phyloP scores from a whole-genome alignment of 2,797 vertebrate species.

The Acanthurus lineatus region DNA sequence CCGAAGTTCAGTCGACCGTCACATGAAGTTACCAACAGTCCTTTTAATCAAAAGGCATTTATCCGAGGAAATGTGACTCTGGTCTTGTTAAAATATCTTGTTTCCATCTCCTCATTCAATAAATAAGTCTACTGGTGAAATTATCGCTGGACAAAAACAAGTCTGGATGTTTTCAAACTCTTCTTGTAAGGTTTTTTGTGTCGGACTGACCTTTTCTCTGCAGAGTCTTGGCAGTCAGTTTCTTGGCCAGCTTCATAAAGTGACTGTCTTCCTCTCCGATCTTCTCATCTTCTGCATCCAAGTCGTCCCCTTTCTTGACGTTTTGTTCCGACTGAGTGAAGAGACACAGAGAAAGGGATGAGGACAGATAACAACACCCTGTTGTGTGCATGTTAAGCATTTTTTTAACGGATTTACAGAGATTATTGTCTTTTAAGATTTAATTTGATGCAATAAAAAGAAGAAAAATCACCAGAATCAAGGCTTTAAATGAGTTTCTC shows the following conservation, averaged over 20 bases:
- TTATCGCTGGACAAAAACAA: neutral
- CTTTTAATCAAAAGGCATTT: neutral
- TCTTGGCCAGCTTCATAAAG: conserved; percentile 97
- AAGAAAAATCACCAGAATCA: neutral
- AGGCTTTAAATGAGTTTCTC: no score
- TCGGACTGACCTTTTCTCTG: conserved; percentile 89
- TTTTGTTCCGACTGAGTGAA: conserved; percentile 84
- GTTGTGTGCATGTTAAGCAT: neutral
- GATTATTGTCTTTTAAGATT: neutral
- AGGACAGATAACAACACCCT: conserved; percentile 5
- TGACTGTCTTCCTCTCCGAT: conserved; percentile 91
- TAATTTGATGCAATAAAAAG: neutral
- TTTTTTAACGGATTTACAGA: neutral
- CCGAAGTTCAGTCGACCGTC: neutral
- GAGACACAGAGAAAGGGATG: conserved; percentile 3
- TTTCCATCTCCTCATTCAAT: neutral
- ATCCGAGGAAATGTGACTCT: neutral
- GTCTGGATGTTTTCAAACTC: neutral
- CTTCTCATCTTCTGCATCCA: conserved; percentile 84
- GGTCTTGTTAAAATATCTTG: neutral
- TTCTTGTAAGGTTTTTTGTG: neutral
- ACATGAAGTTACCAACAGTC: neutral
- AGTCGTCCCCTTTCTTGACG: conserved; percentile 73
- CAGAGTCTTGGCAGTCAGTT: conserved; percentile 90
- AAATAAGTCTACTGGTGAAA: no score